Evolutionary conservation across 1,140 invertebrate species (phyloP), one percentile per base, ranked within the genome.

Genomic region (Heliconius hermathena): DNA sequence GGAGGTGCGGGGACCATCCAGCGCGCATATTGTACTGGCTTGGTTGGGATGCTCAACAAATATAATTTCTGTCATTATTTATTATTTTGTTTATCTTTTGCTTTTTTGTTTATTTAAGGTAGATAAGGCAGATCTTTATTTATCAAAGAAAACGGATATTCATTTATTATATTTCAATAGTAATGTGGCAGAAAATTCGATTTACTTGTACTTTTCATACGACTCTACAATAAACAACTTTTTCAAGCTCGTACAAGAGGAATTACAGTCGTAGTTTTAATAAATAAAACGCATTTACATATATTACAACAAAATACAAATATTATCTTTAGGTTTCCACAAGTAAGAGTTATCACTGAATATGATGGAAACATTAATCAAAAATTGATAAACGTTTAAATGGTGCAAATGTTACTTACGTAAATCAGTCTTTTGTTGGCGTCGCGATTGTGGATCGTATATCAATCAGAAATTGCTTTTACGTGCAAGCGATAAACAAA

Each of bases 401-500:
- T 83, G 81, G 84, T 89, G 88, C 87, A 89, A 90, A 89, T 88
- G 89, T 87, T 82, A 84, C 77, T 84, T 81, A 83, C 76, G 84
- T 93, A 93, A 91, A 93, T 93, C 88, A 93, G 79, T 84, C 81
- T 85, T 86, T 84, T 84, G 84, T 85, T 86, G 83, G 84, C 83
- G 82, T 83, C 82, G 74, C 83, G 77, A 85, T 84, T 85, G 83
- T 80, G 73, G 80, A 83, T 77, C 82, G 83, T 88, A 88, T 86
- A 88, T 90, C 85, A 89, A 88, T 89, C 87, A 89, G 41, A 74
- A 79, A 80, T 79, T 78, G 49, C 73, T 76, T 77, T 76, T 81
- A 78, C 78, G 74, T 76, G n/a, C 38, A 38, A 73, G 75, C 52
- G 76, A 81, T 81, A 81, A 81, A 78, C 70, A 81, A 72, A 75